These are phyloP conservation scores for Urocynchramus pylzowi DNA, from an alignment of 2,113 vertebrate genomes.

Conservation along the genomic window DNA sequence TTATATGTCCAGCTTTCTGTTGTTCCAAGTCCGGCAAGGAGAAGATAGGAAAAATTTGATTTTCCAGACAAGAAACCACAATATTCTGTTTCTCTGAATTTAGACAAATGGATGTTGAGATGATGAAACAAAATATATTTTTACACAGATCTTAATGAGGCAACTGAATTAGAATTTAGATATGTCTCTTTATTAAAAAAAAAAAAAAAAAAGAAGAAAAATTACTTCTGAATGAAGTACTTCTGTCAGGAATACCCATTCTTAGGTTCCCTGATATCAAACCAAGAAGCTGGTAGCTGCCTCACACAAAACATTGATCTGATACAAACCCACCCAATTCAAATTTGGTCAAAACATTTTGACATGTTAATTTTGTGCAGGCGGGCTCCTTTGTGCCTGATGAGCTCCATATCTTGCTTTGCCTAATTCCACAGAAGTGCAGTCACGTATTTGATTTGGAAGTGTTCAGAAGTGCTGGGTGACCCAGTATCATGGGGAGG, in stretches of 20 bases:
- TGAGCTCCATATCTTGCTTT: not conserved
- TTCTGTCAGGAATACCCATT: not conserved
- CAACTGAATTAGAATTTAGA: not conserved
- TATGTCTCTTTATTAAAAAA: not conserved
- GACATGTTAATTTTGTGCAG: not conserved
- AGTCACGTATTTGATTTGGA: not conserved
- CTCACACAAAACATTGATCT: not conserved
- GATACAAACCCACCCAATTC: not conserved
- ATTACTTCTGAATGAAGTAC: not conserved
- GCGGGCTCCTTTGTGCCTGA: not conserved
- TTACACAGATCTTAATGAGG: not conserved
- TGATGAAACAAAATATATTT: not conserved
- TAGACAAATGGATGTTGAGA: not conserved
- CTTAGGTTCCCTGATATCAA: not conserved
- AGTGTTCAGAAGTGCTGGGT: not conserved
- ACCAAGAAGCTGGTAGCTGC: not conserved
- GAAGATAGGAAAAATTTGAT: not conserved
- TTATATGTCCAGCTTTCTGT: not conserved
- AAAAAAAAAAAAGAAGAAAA: not conserved
- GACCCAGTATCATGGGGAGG: rapidly evolving
- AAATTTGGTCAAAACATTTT: not conserved
- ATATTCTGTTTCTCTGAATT: not conserved
- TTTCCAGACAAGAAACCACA: not conserved
- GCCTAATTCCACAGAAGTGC: not conserved
- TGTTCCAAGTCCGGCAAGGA: not conserved